Base-by-base conservation (phyloP, 2,113 vertebrate genomes). In the Bos javanicus region DNA sequence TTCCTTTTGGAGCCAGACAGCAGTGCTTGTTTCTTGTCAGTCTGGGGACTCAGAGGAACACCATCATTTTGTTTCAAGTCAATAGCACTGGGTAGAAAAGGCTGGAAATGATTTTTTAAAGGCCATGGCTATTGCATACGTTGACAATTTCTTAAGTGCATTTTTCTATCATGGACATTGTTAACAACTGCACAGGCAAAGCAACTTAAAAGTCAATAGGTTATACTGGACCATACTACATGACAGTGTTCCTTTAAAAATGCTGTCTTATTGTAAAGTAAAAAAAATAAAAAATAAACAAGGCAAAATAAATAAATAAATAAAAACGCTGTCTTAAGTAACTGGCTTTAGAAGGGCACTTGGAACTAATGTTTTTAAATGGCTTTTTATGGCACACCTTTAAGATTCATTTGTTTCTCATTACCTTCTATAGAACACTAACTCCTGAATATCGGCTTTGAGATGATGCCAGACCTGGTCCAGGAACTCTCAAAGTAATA, bases 371-470 rank as follows among this genome's bases (percentile, higher is more conserved):
- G 2, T 91, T 95, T 98, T 96, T 81, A 95, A 97, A 84, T 64
- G 52, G 60, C 52, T 95, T 97, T 97, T 97, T 97, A 98, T 94
- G 71, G 95, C 71, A 87, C 26, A 93, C 78, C 82, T 95, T 97
- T 96, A 93, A 94, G 91, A 98, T 95, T 94, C 88, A 98, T 96
- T 97, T 96, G 91, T 83, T 93, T 96, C 94, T 96, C 89, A 91
- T 98, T 98, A 97, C 67, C 36, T 89, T 94, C 82, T 86, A 80
- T 67, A 54, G 87, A 96, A 67, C 74, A 95, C 89, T 96, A 97
- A 95, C 76, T 94, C 83, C 52, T 81, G 59, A 93, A 98, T 89
- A 96, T 50, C 83, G 78, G 74, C 67, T 97, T 89, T 74, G 94
- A 91, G 67, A 82, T 26, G 80, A 84, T 46, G 28, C 54, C n/a